Percentiles rank a stretch among this genome's conserved stretches.
Evolutionary conservation across 2,113 vertebrate species (phyloP).

Genomic region (Mobula hypostoma): DNA sequence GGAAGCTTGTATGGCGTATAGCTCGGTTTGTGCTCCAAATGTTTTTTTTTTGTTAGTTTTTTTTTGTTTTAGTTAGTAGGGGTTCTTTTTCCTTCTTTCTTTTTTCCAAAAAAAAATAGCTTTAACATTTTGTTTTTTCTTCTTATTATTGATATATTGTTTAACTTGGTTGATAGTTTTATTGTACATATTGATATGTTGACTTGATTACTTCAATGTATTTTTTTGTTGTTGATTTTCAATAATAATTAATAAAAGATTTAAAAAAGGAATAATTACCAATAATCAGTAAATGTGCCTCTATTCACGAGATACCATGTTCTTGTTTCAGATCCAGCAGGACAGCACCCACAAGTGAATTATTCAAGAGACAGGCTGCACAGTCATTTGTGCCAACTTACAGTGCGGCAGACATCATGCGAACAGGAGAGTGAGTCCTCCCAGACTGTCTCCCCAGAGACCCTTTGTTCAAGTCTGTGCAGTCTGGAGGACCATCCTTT

Average conservation of each 20-base stretch:
- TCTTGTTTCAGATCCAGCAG: slow-evolving; percentile 49
- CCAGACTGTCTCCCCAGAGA: slow-evolving; percentile 80
- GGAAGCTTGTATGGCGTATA: no score
- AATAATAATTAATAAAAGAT: not conserved
- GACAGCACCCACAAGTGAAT: slow-evolving; percentile 55
- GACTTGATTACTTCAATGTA: no score
- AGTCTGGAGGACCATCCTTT: slow-evolving; percentile 83
- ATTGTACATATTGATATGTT: no score
- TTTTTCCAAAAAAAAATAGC: no score
- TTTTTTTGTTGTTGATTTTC: no score
- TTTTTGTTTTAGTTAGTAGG: no score
- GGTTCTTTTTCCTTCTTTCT: no score
- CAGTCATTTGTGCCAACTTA: slow-evolving; percentile 72
- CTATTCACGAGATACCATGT: not conserved
- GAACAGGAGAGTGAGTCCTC: slow-evolving; percentile 76
- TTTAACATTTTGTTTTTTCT: no score
- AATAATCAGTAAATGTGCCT: not conserved
- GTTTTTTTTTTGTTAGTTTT: no score
- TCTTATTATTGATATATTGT: no score
- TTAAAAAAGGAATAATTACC: not conserved
- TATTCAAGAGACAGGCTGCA: slow-evolving; percentile 81
- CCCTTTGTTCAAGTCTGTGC: slow-evolving; percentile 89
- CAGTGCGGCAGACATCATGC: slow-evolving; percentile 60
- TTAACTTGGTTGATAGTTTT: no score
- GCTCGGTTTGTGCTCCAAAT: no score